These are phyloP conservation scores for Galagoides demidoff DNA, from an alignment of 2,797 vertebrate genomes.

Conservation along the genomic window DNA sequence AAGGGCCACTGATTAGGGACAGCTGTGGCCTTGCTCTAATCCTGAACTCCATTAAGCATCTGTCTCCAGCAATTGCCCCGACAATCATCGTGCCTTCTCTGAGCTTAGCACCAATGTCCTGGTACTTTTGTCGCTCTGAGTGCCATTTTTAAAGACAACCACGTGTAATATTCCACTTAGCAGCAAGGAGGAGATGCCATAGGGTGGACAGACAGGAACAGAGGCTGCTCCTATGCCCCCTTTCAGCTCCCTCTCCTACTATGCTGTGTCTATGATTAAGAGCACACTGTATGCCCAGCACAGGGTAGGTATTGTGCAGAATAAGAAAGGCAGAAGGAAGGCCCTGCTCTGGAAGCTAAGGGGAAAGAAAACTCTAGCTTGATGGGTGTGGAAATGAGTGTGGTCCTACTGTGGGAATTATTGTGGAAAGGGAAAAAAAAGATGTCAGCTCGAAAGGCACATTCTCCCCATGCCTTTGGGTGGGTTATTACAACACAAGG, in stretches of 20 bases:
- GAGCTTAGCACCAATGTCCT: rapidly evolving
- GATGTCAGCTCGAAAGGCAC: not conserved
- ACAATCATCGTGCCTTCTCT: constrained; percentile 73
- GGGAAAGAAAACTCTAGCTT: not conserved
- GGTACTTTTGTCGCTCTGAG: constrained; percentile 41
- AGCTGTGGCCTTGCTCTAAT: constrained; percentile 75
- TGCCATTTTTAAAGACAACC: constrained; percentile 28
- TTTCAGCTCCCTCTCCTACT: rapidly evolving
- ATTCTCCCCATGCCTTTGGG: not conserved
- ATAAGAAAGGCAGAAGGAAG: not conserved
- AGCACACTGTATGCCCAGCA: not conserved
- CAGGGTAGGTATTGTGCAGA: not conserved
- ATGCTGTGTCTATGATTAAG: not conserved
- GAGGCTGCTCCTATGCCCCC: not conserved
- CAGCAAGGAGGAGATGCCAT: not conserved
- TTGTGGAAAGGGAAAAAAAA: not conserved
- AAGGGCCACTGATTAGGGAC: constrained; percentile 75
- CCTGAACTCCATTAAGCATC: constrained; percentile 81
- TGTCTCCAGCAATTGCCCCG: constrained; percentile 81
- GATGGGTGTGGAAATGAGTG: not conserved
- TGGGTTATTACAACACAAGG: rapidly evolving
- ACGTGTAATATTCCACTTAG: not conserved
- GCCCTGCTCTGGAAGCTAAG: not conserved
- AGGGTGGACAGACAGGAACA: not conserved
- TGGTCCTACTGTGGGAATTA: not conserved